These are phyloP conservation scores for Alexandromys fortis DNA, from an alignment of 2,113 vertebrate genomes.

Conservation along the genomic window DNA sequence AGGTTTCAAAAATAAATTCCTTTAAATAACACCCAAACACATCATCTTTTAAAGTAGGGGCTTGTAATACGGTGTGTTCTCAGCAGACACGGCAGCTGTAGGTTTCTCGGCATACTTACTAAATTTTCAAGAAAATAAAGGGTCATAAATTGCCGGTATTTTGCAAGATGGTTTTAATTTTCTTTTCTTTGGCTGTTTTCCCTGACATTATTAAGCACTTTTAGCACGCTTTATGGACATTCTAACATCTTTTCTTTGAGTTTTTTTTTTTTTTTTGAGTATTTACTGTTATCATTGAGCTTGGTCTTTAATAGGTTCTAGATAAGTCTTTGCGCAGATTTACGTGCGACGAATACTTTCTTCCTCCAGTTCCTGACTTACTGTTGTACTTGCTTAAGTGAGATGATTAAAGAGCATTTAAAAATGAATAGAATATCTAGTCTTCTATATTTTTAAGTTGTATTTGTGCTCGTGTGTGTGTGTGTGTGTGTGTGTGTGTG, in stretches of 20 bases:
- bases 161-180: neutral
- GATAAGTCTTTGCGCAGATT: neutral
- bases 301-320: neutral
- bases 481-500: neutral
- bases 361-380: neutral
- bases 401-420: neutral
- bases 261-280: neutral
- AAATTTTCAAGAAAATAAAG: neutral
- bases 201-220: neutral
- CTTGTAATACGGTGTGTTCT: neutral
- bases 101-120: slow-evolving; percentile 20
- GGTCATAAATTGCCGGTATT: neutral
- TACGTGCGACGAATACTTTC: no score
- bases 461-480: neutral
- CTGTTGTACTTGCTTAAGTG: slow-evolving; percentile 6
- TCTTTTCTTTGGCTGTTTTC: no score
- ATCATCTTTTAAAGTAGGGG: neutral
- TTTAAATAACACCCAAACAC: neutral
- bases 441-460: neutral
- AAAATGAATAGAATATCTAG: neutral
- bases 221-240: neutral
- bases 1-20: neutral
- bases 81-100: neutral
- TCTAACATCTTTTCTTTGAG: neutral
- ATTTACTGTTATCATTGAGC: neutral